A percentile compares a stretch with the other conserved stretches of the same genome.
phyloP scores from a whole-genome alignment of 2,797 vertebrate genomes.

The Anableps anableps region DNA sequence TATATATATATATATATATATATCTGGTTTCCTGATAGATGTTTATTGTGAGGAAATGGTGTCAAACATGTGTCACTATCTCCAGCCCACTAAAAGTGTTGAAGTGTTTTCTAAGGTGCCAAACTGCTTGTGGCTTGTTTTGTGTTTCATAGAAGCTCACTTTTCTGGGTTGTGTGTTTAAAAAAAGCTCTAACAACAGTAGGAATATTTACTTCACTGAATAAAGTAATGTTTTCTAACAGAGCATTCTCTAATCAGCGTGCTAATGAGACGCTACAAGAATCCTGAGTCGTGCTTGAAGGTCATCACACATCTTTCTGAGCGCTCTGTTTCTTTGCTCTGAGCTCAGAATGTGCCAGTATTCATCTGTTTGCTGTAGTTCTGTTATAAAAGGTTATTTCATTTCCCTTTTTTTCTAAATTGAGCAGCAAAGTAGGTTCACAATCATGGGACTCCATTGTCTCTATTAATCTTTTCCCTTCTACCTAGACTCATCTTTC shows the following conservation, averaged over 20 bases:
- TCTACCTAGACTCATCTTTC: not conserved
- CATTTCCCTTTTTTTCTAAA: not conserved
- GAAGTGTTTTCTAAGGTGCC: not conserved
- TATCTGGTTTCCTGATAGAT: not conserved
- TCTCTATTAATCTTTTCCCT: slow-evolving; percentile 11
- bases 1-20: too few species aligned
- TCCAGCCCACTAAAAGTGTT: not conserved
- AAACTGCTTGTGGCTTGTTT: not conserved
- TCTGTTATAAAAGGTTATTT: not conserved
- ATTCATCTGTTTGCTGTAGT: slow-evolving; percentile 4
- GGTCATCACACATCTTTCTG: slow-evolving; percentile 4
- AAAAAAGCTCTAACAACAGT: slow-evolving; percentile 10
- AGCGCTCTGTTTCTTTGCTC: slow-evolving; percentile 2
- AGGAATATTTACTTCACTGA: slow-evolving; percentile 13
- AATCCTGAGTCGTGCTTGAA: slow-evolving; percentile 18
- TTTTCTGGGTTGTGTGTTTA: slow-evolving; percentile 4
- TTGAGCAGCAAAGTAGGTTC: not conserved
- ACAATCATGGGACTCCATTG: not conserved
- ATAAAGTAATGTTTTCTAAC: slow-evolving; percentile 23
- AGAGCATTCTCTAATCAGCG: slow-evolving; percentile 22
- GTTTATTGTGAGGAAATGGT: not conserved
- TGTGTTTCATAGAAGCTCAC: slow-evolving; percentile 18
- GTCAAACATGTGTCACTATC: not conserved
- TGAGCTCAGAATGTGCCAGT: not conserved
- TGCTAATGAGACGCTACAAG: slow-evolving; percentile 15